phyloP scores from a whole-genome alignment of 2,797 vertebrate species.

The Phataginus tricuspis region DNA sequence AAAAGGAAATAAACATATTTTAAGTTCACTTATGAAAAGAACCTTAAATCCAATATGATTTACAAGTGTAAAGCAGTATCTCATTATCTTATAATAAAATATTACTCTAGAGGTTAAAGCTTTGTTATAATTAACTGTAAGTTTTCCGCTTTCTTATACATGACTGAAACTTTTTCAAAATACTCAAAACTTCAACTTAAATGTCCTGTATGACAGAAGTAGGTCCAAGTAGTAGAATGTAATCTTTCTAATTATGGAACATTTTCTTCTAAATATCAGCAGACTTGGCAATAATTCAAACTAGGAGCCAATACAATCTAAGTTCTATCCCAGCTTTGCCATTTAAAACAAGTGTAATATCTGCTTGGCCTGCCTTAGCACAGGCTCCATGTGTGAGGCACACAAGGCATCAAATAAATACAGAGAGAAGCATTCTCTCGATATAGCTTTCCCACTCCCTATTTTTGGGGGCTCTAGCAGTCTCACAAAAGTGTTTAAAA shows the following conservation, averaged over 20 bases:
- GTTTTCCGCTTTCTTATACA: neutral
- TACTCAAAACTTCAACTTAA: neutral
- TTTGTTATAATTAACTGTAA: neutral
- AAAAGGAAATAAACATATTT: neutral
- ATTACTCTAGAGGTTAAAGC: neutral
- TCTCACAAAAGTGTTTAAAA: neutral
- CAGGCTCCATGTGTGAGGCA: neutral
- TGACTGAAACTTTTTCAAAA: neutral
- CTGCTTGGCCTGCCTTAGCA: neutral
- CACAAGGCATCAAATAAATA: neutral
- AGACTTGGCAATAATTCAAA: neutral
- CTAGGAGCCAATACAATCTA: neutral
- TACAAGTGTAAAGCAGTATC: neutral
- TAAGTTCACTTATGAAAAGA: neutral
- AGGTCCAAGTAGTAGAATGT: neutral
- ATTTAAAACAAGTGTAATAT: neutral
- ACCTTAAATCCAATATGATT: neutral
- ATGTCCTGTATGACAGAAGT: neutral
- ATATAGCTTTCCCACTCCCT: rapidly evolving
- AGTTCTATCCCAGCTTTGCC: neutral
- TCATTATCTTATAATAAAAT: neutral
- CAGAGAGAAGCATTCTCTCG: neutral
- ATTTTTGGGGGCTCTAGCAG: neutral
- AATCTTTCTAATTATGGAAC: neutral
- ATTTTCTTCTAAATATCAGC: neutral